Evolutionary conservation across 2,888 invertebrate species (phyloP).

Genomic region (Ennomos quercinarius): DNA sequence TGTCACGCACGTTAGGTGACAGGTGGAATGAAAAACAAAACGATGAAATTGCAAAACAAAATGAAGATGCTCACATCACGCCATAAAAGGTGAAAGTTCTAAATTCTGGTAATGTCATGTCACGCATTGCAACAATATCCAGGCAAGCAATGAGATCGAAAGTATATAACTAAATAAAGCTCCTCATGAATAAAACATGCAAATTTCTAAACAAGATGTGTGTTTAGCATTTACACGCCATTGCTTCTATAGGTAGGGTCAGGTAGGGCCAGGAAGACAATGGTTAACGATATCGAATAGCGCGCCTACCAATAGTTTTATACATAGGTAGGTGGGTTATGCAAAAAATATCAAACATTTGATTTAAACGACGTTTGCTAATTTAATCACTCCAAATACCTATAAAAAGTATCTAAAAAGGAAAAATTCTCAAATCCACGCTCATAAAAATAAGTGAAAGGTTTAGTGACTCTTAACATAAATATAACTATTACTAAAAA

Average conservation of each 20-base stretch:
- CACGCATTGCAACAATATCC: constrained; percentile 31
- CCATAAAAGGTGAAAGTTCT: constrained; percentile 36
- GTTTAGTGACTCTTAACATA: neutral
- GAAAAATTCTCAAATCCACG: neutral
- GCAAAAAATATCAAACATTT: too few species aligned
- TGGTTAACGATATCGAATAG: constrained; percentile 4
- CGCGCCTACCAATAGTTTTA: constrained; percentile 1
- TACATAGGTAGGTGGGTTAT: neutral
- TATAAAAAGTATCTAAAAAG: too few species aligned
- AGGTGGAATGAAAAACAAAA: too few species aligned
- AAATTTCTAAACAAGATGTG: constrained; percentile 21
- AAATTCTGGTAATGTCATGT: constrained; percentile 35
- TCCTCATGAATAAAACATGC: constrained; percentile 38
- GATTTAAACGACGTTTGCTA: too few species aligned
- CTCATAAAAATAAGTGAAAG: constrained; percentile 3
- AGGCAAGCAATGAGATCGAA: constrained; percentile 38
- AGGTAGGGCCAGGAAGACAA: neutral
- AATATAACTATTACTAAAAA: too few species aligned
- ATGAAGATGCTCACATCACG: constrained; percentile 5
- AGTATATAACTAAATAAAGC: constrained; percentile 39
- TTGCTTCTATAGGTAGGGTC: constrained; percentile 26
- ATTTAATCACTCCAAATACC: neutral
- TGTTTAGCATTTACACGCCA: constrained; percentile 31
- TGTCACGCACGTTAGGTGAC: too few species aligned
- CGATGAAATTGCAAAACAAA: constrained; percentile 1